Evolutionary conservation across 2,797 vertebrate species (phyloP), one percentile per base, ranked within the genome.

Genomic region (Cyprinella venusta): DNA sequence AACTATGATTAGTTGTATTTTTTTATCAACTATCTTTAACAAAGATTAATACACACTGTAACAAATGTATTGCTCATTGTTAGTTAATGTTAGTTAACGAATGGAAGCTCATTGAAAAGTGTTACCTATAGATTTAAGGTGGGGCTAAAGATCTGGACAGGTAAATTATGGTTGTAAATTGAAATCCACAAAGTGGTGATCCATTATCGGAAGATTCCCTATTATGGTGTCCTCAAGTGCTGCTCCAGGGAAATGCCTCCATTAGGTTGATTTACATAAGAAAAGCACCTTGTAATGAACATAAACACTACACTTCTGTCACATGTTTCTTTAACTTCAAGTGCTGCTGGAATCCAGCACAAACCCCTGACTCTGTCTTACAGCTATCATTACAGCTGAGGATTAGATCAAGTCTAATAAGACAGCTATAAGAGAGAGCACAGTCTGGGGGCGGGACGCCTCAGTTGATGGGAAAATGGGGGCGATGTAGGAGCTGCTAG

Each of bases 321-420:
- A 38, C 48, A 40, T 56, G n/a, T 16, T 38, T 79, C 18, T 67
- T 24, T 50, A 74, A 52, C 42, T 38, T 40, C 45, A 65, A 65
- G 63, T 82, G 48, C 63, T 56, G 33, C 26, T 19, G 13, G 26
- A 65, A 65, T 50, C 45, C 19, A 67, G 52, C 54, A 40, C 21
- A 56, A 42, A 36, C 70, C 79, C 24, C n/a, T 68, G 42, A 69
- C 48, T 63, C 10, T 76, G 61, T 50, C 72, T 68, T 68, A 68
- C 36, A 76, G 33, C 50, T 48, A 70, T 63, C 30, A 70, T 64
- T 70, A 78, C 75, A 52, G 65, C 26, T 19, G 59, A 76, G 82
- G 85, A 84, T 82, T 30, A 86, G 80, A 87, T 89, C 84, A 84
- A 65, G 64, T 80, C 81, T 85, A 87, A 80, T 9, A 72, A 82